Conservation (phyloP, 2,113 vertebrate genomes). For the Forbesichthys papilliferus region DNA sequence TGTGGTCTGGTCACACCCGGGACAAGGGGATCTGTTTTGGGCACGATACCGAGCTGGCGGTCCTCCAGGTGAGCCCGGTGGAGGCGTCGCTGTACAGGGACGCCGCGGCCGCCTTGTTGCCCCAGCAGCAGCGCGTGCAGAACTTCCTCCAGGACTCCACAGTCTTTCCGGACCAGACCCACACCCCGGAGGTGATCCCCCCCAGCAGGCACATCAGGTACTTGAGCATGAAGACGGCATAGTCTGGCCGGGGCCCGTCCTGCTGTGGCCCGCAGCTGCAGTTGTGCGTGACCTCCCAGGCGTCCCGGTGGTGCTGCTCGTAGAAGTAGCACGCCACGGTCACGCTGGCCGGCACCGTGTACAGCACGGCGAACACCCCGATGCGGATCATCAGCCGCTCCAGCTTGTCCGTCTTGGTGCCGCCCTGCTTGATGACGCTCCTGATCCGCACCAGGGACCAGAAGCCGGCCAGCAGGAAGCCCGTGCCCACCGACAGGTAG, state of each 20-base stretch:
- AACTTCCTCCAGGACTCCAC: conserved; percentile 90
- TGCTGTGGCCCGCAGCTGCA: conserved; percentile 82
- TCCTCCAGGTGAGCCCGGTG: conserved; percentile 91
- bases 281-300: conserved; percentile 90
- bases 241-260: conserved; percentile 77
- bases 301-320: conserved; percentile 90
- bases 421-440: conserved; percentile 91
- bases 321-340: conserved; percentile 95
- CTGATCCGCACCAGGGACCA: conserved; percentile 92
- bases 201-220: conserved; percentile 97
- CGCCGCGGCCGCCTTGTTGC: conserved; percentile 82
- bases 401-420: conserved; percentile 92
- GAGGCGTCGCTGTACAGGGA: conserved; percentile 95
- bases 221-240: conserved; percentile 94
- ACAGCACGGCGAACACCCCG: conserved; percentile 89
- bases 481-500: conserved; percentile 91
- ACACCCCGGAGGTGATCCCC: conserved; percentile 91
- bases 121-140: conserved; percentile 93
- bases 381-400: conserved; percentile 94
- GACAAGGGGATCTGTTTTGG: conserved; percentile 94
- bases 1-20: conserved; percentile 79
- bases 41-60: conserved; percentile 88
- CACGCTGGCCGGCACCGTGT: conserved; percentile 89
- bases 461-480: conserved; percentile 93
- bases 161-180: conserved; percentile 95